Base-by-base conservation (phyloP, 2,797 vertebrate genomes). In the Ctenopoma kingsleyae region DNA sequence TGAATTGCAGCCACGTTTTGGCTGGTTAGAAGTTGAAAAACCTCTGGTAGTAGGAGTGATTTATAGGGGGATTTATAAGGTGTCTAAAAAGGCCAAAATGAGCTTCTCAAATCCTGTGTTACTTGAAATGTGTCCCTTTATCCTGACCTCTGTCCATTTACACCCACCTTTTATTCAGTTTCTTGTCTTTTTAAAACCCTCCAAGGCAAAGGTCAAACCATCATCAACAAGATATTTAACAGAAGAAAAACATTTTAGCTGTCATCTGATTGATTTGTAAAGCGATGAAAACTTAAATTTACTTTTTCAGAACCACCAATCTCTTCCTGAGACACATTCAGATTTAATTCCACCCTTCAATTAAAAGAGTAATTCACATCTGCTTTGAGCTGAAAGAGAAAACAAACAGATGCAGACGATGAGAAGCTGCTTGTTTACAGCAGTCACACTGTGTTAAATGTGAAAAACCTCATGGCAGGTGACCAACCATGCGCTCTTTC, bases 1-100 rank as follows among this genome's bases (percentile, higher is more conserved):
- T 67, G 60, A 80, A 75, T 57, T 77, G 61, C 66, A 63, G 23
- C 49, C 71, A 58, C 55, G 50, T 66, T 59, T 74, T 43, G 2
- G 30, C 7, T 1, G 2, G 23, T 30, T 32, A 36, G 50, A 54
- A 11, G 51, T 8, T 30, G 43, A 30, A 61, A 32, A 52, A 46
- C 68, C 22, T 60, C 40, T 35, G 32, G 9, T 50, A 16, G 4
- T 11, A 17, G 36, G 8, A 50, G 13, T 20, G 25, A 51, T 6
- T 35, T 25, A 35, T 40, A 43, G 2, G 30, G 36, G 19, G 64
- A 62, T 80, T 75, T 55, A 80, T 19, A n/a, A 53, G 53, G 50
- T 70, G 66, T 56, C 52, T 67, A 16, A 67, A 64, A 55, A 27
- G 35, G 36, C 48, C 44, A 17, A n/a, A 40, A 48, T 51, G 6